phyloP scores from a whole-genome alignment of 2,797 vertebrate genomes.

The Cyprinodon diabolis region DNA sequence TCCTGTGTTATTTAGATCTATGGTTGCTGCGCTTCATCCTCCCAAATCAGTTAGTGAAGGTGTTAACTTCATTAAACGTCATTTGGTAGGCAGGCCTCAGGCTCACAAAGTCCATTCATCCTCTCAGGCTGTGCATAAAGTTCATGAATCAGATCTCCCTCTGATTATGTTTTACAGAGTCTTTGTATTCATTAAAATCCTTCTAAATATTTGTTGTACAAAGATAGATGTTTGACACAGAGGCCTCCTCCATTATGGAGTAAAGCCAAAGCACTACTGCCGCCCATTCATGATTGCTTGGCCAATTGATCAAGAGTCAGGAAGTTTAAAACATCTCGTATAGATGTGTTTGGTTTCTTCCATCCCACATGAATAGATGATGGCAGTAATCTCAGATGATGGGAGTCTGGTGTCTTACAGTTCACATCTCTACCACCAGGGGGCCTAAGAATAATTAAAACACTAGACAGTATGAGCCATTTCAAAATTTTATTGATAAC shows the following conservation, averaged over 20 bases:
- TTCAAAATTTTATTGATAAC: neutral
- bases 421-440: conserved; percentile 47
- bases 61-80: neutral
- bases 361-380: neutral
- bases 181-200: conserved; percentile 28
- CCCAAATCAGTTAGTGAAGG: neutral
- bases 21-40: neutral
- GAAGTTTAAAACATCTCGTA: conserved; percentile 11
- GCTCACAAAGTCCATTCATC: neutral
- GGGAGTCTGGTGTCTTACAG: neutral
- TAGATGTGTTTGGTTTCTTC: conserved; percentile 11
- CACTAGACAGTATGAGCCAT: neutral
- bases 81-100: conserved; percentile 1
- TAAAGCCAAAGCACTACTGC: conserved; percentile 19
- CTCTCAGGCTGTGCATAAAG: neutral
- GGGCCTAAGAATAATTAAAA: conserved; percentile 13
- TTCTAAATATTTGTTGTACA: conserved; percentile 21
- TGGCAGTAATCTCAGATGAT: neutral
- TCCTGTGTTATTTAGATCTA: neutral
- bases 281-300: conserved; percentile 40
- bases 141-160: neutral
- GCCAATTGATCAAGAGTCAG: conserved; percentile 27
- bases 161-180: conserved; percentile 24
- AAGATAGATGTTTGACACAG: conserved; percentile 53
- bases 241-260: conserved; percentile 17